Evolutionary conservation across 2,113 vertebrate species (phyloP), one percentile per base, ranked within the genome.

Genomic region (Brachyistius frenatus): DNA sequence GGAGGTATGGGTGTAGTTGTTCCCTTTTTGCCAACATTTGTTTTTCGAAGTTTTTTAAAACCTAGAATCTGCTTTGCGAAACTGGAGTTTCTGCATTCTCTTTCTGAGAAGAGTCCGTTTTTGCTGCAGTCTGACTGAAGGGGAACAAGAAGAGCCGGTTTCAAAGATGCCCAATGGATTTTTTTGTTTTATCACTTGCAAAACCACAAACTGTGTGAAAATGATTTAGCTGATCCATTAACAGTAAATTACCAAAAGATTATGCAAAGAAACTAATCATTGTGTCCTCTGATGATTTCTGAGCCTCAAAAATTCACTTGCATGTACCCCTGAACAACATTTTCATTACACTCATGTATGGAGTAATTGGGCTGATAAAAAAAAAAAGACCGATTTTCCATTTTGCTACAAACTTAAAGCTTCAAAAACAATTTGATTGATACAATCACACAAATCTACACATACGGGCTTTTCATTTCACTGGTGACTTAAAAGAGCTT

Each of bases 11-110:
- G 47, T 69, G 81, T 3, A n/a, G 75, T 78, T 71, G 55, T 75
- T 77, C 64, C 72, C 68, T 76, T 83, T 89, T 84, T 80, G 78
- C 75, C 85, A 70, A 80, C 69, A 84, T 82, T 58, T 81, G 10
- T n/a, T 4, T 33, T n/a, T 3, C 23, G 44, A 35, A 16, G 8
- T 46, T 49, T 56, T 8, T 63, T 5, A 44, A 54, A 33, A 60
- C 49, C 14, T 55, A 10, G 2, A 37, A 15, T 57, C 30, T 31
- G 16, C 64, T 2, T 50, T 0, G 5, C 41, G 56, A 57, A 2
- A 3, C 23, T 13, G 33, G 49, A 46, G 3, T 50, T 16, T 54
- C 37, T 37, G 35, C 2, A 31, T 9, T 53, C 33, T 60, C 30
- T 65, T 54, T 78, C 36, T 72, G 70, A 82, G 53, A 65, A 64